Conservation (phyloP, 2,888 invertebrate genomes). For the Amblyteles armatorius region DNA sequence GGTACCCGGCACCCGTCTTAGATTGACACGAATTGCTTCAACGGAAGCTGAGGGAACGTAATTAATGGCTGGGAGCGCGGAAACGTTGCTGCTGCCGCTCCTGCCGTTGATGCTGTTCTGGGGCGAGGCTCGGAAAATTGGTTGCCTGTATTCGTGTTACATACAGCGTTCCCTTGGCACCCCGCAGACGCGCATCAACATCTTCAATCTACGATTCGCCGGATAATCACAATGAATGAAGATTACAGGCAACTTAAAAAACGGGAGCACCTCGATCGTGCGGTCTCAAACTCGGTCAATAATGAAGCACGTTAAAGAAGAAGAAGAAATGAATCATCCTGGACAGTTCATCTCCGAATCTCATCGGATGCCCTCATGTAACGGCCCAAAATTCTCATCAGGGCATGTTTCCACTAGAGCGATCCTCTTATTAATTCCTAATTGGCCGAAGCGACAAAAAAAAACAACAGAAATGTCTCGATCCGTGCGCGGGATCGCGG, state of each 20-base stretch:
- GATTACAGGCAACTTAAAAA: background rate
- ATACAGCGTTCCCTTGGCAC: slow-evolving; percentile 3
- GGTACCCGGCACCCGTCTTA: slow-evolving; percentile 26
- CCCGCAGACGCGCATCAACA: background rate
- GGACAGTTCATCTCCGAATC: background rate
- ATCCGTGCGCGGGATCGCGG: background rate
- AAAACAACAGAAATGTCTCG: background rate
- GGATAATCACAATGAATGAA: background rate
- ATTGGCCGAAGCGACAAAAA: background rate
- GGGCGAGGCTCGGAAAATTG: slow-evolving; percentile 35
- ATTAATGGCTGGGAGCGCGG: slow-evolving; percentile 58
- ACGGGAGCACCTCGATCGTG: background rate
- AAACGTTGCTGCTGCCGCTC: slow-evolving; percentile 31
- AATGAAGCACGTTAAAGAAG: background rate
- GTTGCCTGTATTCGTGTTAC: slow-evolving; percentile 12
- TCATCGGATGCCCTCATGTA: background rate
- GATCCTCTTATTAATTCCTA: background rate
- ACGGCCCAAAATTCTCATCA: background rate
- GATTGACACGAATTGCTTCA: slow-evolving; percentile 62
- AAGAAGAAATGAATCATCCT: too few relatives aligned
- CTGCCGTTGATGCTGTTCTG: slow-evolving; percentile 1
- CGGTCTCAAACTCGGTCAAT: background rate
- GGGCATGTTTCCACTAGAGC: background rate
- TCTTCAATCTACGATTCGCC: background rate
- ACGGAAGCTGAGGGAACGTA: slow-evolving; percentile 56